Base-by-base conservation (phyloP, 2,797 vertebrate species). In the Enteromius afrohamiltoni region DNA sequence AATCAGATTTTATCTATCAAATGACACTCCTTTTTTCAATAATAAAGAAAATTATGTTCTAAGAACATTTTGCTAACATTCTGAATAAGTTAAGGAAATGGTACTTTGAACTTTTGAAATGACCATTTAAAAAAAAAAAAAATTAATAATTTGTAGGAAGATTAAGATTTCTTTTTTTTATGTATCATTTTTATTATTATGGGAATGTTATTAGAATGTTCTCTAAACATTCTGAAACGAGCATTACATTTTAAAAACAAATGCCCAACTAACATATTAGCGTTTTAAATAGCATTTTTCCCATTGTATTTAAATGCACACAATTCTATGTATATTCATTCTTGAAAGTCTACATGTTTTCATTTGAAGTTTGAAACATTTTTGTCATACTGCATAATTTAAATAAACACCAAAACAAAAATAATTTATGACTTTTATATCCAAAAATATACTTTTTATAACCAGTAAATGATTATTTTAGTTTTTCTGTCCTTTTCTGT, bases 1-100 rank as follows among this genome's bases (percentile, higher is more conserved):
- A 75, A 76, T 76, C 34, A 6, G 53, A 77, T 60, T 42, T 60
- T 26, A 60, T 60, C 53, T 17, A 42, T 42, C n/a, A 60, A 60
- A 60, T 19, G n/a, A 31, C 75, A 47, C 10, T 9, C 3, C 16
- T 29, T 42, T 45, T 64, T 64, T 70, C 6, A 45, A 5, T 19
- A 68, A 6, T 40, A 40, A n/a, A 76, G 14, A 45, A 37, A 64
- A 31, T 31, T 26, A 62, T 16, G 23, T 31, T 31, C 3, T 19
- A 34, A 64, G 29, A 31, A 34, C 29, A 31, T 64, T 62, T 62
- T 62, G 26, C 26, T 62, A 29, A 29, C 60, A 31, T 60, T 26
- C 4, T 1, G 10, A 58, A 23, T 19, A 31, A 34, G 29, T 34
- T 34, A 64, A 9, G 16, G 62, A 64, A 16, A 31, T 7, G 6